Percentiles rank a stretch among this genome's conserved stretches.
Conservation (phyloP, 2,888 invertebrate genomes). For the Synergus laeviventris region DNA sequence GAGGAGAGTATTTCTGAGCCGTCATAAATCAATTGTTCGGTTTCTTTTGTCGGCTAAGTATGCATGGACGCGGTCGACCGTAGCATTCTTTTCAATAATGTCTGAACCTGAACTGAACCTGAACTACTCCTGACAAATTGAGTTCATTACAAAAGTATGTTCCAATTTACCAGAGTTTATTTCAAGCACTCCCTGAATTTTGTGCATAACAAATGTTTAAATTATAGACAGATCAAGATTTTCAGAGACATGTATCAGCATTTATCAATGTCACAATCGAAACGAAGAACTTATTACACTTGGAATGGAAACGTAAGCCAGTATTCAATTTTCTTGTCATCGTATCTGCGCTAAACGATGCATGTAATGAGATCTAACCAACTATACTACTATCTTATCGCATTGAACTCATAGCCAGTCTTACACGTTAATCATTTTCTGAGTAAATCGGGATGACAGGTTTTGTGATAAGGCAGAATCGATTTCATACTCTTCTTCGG, state of each 20-base stretch:
- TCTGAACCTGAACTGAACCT: conserved; percentile 1
- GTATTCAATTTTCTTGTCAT: conserved; percentile 34
- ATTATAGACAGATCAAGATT: neutral
- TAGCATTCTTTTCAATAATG: conserved; percentile 22
- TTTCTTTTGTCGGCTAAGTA: conserved; percentile 37
- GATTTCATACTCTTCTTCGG: conserved; percentile 37
- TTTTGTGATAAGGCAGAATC: conserved; percentile 33
- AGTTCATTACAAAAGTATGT: conserved; percentile 20
- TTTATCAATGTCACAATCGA: conserved; percentile 20
- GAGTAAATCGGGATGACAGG: conserved; percentile 35
- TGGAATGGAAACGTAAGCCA: conserved; percentile 10
- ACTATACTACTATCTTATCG: conserved; percentile 32
- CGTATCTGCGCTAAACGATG: conserved; percentile 26
- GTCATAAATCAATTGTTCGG: conserved; percentile 40
- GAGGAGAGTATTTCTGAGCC: conserved; percentile 28
- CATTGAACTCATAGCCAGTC: conserved; percentile 25
- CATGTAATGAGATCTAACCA: conserved; percentile 34
- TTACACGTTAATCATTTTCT: conserved; percentile 37
- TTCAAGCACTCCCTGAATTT: conserved; percentile 5
- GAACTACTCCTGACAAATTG: conserved; percentile 37
- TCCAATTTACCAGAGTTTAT: conserved; percentile 26
- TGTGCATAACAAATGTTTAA: neutral
- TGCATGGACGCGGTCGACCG: neutral
- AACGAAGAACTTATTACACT: conserved; percentile 1
- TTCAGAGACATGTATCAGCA: conserved; percentile 6